Evolutionary conservation across 2,797 vertebrate genomes (phyloP).

Genomic region (Rhincodon typus): DNA sequence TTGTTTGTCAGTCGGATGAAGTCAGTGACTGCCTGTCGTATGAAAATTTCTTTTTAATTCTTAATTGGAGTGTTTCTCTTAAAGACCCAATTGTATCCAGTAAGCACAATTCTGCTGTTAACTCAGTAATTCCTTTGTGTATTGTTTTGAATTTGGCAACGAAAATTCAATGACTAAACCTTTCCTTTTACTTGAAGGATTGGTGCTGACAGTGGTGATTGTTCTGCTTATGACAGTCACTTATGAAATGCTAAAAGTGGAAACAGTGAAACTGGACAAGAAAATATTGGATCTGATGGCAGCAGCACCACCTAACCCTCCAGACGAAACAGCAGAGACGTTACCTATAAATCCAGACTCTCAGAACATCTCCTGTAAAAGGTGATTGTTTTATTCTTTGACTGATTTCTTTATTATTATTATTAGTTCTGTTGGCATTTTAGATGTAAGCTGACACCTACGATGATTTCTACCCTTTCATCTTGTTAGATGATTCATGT

Average conservation of each 20-base stretch:
- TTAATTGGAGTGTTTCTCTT: neutral
- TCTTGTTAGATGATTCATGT: neutral
- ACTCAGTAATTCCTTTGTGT: neutral
- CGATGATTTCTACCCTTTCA: neutral
- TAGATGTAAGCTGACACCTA: neutral
- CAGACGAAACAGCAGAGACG: neutral
- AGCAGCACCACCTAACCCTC: neutral
- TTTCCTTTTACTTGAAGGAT: neutral
- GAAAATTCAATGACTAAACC: neutral
- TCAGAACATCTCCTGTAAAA: neutral
- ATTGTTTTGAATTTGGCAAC: neutral
- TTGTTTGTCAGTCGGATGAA: too few species aligned
- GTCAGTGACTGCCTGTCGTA: too few species aligned
- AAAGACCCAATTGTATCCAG: neutral
- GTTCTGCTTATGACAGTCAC: neutral
- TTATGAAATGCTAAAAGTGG: slow-evolving; percentile 20
- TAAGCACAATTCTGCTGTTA: neutral
- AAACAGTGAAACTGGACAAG: neutral
- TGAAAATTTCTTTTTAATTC: neutral
- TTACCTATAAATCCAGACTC: neutral
- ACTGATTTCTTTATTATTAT: neutral
- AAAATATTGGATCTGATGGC: neutral
- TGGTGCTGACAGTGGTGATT: neutral
- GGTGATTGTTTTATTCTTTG: neutral
- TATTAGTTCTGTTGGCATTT: neutral